These are phyloP conservation scores for Caenorhabditis japonica DNA, from an alignment of 2,888 invertebrate genomes.

Conservation along the genomic window DNA sequence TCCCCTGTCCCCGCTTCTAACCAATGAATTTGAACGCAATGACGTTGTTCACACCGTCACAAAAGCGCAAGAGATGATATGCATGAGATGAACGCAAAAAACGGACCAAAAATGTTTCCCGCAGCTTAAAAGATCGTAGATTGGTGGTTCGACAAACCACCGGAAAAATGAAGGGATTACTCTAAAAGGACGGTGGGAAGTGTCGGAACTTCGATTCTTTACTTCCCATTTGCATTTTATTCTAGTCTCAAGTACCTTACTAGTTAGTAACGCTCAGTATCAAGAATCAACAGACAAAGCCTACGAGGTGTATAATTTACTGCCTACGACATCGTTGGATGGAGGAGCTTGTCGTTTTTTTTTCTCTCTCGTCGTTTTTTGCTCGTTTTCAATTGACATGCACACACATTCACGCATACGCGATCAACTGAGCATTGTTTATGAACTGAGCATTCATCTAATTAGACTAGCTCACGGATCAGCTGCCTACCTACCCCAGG, in stretches of 20 bases:
- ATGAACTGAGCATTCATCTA: slow-evolving; percentile 27
- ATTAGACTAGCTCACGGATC: slow-evolving; percentile 26
- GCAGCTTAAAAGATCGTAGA: slow-evolving; percentile 18
- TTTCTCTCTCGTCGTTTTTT: too few relatives aligned
- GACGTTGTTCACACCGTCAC: too few relatives aligned
- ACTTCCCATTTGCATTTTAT: too few relatives aligned
- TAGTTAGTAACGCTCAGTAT: too few relatives aligned
- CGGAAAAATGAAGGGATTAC: slow-evolving; percentile 16
- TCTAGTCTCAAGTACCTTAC: too few relatives aligned
- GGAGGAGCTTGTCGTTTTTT: too few relatives aligned
- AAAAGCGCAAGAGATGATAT: slow-evolving; percentile 22
- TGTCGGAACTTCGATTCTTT: not conserved
- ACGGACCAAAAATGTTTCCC: slow-evolving; percentile 19
- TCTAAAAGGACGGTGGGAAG: slow-evolving; percentile 5
- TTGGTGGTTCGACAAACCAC: not conserved
- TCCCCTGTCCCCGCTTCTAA: slow-evolving; percentile 1
- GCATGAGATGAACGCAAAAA: slow-evolving; percentile 30
- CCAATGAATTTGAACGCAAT: slow-evolving; percentile 48
- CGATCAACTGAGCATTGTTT: slow-evolving; percentile 19
- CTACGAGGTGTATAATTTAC: slow-evolving; percentile 4
- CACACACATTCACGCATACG: slow-evolving; percentile 12
- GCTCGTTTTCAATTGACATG: not conserved
- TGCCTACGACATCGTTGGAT: not conserved
- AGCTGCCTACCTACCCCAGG: slow-evolving; percentile 20
- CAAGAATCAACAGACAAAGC: too few relatives aligned